Conservation (phyloP, 2,888 invertebrate genomes). For the Rhimphoctona megacephalus region DNA sequence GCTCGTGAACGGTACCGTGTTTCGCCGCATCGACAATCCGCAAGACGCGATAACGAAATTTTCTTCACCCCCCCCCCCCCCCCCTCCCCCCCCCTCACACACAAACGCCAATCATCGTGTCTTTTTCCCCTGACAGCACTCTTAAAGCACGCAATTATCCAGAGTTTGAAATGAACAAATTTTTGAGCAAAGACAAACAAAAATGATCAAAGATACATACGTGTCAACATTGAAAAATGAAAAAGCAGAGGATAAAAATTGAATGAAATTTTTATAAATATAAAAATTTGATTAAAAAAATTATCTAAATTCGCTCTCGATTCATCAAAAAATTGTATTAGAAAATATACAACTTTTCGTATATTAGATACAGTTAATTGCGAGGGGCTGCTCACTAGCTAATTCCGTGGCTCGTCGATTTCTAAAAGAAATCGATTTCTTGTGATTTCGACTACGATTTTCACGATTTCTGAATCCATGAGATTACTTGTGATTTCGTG, state of each 20-base stretch:
- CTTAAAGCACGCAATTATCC: background rate
- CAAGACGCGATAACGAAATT: constrained; percentile 69
- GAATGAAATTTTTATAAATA: background rate
- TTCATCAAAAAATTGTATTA: background rate
- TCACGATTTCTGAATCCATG: too few species aligned
- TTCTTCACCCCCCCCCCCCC: constrained; percentile 31
- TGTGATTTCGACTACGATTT: too few species aligned
- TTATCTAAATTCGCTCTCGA: too few species aligned
- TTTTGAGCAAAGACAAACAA: constrained; percentile 1
- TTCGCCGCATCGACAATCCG: constrained; percentile 67
- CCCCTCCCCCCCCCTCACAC: background rate
- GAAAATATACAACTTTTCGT: background rate
- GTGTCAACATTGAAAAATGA: background rate
- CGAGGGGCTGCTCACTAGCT: too few species aligned
- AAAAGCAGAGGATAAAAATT: background rate
- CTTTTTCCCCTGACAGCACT: constrained; percentile 17
- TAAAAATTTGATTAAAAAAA: background rate
- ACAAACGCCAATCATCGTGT: background rate
- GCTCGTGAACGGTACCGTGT: constrained; percentile 63
- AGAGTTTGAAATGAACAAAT: constrained; percentile 17
- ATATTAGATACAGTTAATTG: too few species aligned
- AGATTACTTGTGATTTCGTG: too few species aligned
- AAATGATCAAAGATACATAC: background rate
- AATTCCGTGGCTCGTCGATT: too few species aligned
- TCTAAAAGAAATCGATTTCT: too few species aligned